These are phyloP conservation scores for Esox lucius DNA, from an alignment of 2,797 vertebrate species.

Conservation along the genomic window DNA sequence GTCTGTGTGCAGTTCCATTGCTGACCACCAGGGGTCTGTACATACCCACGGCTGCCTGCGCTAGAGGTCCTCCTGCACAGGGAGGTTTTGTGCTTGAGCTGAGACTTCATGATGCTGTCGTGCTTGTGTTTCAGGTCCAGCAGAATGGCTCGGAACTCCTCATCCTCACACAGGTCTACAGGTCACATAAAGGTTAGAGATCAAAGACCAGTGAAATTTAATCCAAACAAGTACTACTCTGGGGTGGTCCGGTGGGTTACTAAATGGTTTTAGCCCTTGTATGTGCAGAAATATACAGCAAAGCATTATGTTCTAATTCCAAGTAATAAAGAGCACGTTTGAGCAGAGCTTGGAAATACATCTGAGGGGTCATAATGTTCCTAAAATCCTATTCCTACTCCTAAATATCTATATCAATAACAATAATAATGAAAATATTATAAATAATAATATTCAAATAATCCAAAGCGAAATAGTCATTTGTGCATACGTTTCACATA, in stretches of 20 bases:
- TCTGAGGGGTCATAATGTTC: background rate
- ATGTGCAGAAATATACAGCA: background rate
- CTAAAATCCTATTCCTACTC: background rate
- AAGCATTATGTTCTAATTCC: background rate
- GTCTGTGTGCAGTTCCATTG: background rate
- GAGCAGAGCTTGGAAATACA: background rate
- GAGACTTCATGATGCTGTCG: constrained; percentile 98
- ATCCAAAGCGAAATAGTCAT: no score
- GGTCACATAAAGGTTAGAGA: background rate
- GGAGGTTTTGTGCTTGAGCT: constrained; percentile 95
- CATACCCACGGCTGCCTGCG: constrained; percentile 93
- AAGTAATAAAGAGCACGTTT: background rate
- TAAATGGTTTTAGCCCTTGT: background rate
- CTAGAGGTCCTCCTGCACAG: constrained; percentile 94
- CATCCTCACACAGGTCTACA: constrained; percentile 95
- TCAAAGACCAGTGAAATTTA: background rate
- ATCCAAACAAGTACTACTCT: background rate
- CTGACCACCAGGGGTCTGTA: constrained; percentile 33
- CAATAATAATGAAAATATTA: no score
- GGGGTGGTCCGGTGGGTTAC: background rate
- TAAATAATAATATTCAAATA: no score
- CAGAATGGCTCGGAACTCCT: constrained; percentile 91
- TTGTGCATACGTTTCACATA: no score
- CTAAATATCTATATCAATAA: no score
- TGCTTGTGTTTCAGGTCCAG: constrained; percentile 97